Conservation (phyloP, 2,888 invertebrate species). For the Monoplex corrugatus region DNA sequence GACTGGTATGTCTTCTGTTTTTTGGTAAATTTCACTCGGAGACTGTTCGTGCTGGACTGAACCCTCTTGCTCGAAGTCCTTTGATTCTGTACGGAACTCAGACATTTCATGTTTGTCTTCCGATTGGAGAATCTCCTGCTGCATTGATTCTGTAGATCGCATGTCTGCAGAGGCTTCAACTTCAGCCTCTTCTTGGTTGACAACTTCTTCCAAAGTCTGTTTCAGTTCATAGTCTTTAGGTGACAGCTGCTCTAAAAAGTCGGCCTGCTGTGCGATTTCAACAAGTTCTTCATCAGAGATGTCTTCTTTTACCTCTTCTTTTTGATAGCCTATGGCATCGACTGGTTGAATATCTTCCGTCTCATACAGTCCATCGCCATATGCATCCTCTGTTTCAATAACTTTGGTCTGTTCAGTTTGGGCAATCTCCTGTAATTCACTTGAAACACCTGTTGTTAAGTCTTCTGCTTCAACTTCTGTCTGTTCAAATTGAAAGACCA, state of each 20-base stretch:
- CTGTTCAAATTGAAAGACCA: not conserved
- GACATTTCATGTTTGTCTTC: conserved; percentile 17
- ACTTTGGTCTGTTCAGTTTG: not conserved
- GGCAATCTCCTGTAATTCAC: too few species aligned
- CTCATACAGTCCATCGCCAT: too few species aligned
- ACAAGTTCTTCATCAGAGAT: not conserved
- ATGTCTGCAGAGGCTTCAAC: not conserved
- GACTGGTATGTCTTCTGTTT: not conserved
- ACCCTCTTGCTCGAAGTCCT: conserved; percentile 37
- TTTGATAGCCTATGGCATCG: not conserved
- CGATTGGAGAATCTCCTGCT: conserved; percentile 25
- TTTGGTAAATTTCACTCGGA: not conserved
- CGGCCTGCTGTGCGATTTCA: not conserved
- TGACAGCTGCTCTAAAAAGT: not conserved
- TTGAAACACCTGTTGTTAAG: too few species aligned
- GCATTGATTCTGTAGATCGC: conserved; percentile 38
- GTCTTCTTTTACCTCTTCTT: not conserved
- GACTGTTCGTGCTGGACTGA: not conserved
- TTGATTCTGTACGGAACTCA: conserved; percentile 42
- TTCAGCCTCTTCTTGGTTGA: not conserved
- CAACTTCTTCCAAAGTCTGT: not conserved
- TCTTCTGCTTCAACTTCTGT: not conserved
- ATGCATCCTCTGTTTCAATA: too few species aligned
- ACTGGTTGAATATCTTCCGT: too few species aligned
- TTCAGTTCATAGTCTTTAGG: not conserved